Percentiles rank a stretch among this genome's conserved stretches.
Evolutionary conservation across 2,113 vertebrate genomes (phyloP).

Genomic region (Siphamia tubifer): DNA sequence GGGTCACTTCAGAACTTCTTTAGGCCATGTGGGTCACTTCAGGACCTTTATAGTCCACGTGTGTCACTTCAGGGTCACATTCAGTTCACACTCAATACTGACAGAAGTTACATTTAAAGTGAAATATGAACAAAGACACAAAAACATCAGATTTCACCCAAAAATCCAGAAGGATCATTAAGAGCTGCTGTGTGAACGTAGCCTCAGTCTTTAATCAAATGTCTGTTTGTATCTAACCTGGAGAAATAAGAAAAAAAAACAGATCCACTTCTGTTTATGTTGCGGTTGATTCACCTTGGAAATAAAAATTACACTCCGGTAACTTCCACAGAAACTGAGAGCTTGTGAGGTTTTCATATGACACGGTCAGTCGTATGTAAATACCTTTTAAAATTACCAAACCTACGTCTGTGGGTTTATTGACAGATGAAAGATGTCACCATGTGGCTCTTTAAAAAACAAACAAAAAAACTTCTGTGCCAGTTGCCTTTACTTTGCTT

Average conservation of each 20-base stretch:
- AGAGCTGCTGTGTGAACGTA: no score
- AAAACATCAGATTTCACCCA: no score
- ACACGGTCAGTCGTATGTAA: neutral
- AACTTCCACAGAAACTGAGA: neutral
- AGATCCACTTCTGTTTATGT: neutral
- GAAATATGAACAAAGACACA: no score
- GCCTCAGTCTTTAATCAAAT: conserved; percentile 4
- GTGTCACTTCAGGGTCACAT: no score
- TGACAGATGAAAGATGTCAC: neutral
- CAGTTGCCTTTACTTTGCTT: conserved; percentile 51
- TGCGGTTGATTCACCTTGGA: neutral
- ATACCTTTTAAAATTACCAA: conserved; percentile 20
- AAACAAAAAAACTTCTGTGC: conserved; percentile 24
- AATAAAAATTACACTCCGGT: neutral
- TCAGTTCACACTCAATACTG: no score
- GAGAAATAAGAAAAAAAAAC: neutral
- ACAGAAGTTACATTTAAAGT: no score
- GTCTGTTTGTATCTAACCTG: neutral
- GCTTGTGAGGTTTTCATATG: neutral
- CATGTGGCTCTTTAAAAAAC: conserved; percentile 8
- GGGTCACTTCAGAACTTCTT: no score
- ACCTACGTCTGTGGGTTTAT: neutral
- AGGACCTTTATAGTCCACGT: no score
- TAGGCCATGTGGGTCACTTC: no score
- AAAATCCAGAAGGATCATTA: no score